Base-by-base conservation (phyloP, 2,797 vertebrate genomes). In the Poeciliopsis infans region DNA sequence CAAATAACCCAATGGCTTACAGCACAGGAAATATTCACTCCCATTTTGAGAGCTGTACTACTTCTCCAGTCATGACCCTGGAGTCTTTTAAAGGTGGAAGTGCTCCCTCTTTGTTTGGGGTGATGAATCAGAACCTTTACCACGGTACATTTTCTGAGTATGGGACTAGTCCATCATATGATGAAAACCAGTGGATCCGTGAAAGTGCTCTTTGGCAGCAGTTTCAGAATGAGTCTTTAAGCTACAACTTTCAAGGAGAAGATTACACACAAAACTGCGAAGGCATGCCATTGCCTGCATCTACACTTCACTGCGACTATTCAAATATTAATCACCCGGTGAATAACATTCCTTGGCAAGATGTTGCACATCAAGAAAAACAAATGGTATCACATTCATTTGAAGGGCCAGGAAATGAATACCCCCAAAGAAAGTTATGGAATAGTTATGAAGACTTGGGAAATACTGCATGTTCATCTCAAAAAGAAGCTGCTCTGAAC, bases 401-500 rank as follows among this genome's bases (percentile, higher is more conserved):
- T 41, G 87, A 91, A 11, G 83, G 69, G 81, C 59, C 76, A 7
- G 81, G 41, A 39, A 72, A 83, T 89, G 75, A 79, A 80, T 87
- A 88, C 87, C 78, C 57, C 33, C 92, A 81, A 64, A 93, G 55
- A n/a, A 94, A 85, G 86, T 75, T 89, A 77, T 95, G 94, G 93
- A 95, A 85, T 82, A 96, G 93, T 79, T 79, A 88, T 77, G 91
- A 94, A 76, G 85, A 92, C 47, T 79, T 93, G 49, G 86, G 75
- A 75, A 90, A 88, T 18, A 45, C 55, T 83, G 88, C 89, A 59
- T 93, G 90, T 83, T 89, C 89, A 85, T 77, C 91, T 76, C 94
- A 95, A 86, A 94, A 95, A 79, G 95, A 96, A 20, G 79, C 79
- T 36, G 95, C 92, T n/a, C 91, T 98, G 82, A 98, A 98, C 91